Evolutionary conservation across 2,797 vertebrate species (phyloP).

Genomic region (Intellagama lesueurii): DNA sequence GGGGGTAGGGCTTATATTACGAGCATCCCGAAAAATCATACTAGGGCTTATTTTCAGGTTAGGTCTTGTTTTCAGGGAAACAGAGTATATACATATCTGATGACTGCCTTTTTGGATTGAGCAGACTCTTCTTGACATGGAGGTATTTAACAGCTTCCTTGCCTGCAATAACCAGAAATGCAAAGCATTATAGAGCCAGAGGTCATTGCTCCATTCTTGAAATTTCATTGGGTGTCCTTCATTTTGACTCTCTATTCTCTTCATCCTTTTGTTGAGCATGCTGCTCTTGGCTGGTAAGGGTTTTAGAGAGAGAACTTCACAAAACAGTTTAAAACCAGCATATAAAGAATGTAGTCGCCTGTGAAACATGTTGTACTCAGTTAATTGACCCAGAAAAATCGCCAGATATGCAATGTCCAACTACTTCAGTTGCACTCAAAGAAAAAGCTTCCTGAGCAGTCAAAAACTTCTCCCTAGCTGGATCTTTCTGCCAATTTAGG

Average conservation of each 20-base stretch:
- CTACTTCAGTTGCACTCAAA: slow-evolving; percentile 1
- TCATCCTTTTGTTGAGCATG: neutral
- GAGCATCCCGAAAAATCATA: too few relatives aligned
- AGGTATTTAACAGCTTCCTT: slow-evolving; percentile 12
- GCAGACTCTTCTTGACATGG: neutral
- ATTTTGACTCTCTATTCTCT: neutral
- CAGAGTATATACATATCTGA: neutral
- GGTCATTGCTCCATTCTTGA: neutral
- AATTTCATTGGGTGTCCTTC: neutral
- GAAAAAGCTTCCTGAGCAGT: neutral
- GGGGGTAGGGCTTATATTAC: too few relatives aligned
- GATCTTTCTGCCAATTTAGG: neutral
- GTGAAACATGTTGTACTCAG: neutral
- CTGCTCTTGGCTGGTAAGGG: neutral
- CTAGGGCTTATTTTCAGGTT: too few relatives aligned
- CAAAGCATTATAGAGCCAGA: neutral
- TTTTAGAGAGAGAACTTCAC: neutral
- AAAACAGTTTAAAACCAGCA: neutral
- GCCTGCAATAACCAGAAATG: neutral
- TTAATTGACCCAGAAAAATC: slow-evolving; percentile 14
- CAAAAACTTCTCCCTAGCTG: neutral
- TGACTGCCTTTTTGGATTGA: slow-evolving; percentile 10
- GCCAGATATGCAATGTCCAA: slow-evolving; percentile 7
- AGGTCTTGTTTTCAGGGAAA: too few relatives aligned
- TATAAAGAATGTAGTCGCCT: neutral